Evolutionary conservation across 1,140 invertebrate species (phyloP).

Genomic region (Paramacrobiotus metropolitanus): DNA sequence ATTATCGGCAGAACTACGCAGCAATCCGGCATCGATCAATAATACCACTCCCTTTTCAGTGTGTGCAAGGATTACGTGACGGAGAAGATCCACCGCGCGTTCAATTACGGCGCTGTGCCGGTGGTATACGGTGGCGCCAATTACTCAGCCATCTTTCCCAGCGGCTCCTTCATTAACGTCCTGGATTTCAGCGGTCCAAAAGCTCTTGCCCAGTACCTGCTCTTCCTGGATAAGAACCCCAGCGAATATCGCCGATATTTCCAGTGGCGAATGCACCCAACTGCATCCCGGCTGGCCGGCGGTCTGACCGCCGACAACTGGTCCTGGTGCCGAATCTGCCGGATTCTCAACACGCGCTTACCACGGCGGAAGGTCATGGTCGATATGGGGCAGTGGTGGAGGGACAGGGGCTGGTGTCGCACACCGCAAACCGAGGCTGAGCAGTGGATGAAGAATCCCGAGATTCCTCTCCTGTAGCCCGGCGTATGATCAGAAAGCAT

Average conservation of each 20-base stretch:
- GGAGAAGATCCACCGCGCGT: no score
- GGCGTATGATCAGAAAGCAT: no score
- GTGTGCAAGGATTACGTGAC: no score
- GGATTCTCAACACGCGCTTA: not conserved
- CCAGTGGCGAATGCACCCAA: not conserved
- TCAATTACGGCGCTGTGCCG: not conserved
- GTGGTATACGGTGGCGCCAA: not conserved
- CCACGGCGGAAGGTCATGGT: not conserved
- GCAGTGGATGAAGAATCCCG: no score
- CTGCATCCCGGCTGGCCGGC: not conserved
- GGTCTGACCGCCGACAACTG: not conserved
- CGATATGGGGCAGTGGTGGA: not conserved
- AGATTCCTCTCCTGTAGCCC: no score
- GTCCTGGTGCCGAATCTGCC: not conserved
- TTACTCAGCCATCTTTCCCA: no score
- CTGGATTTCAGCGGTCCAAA: not conserved
- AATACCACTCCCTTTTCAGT: not conserved
- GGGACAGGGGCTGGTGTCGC: no score
- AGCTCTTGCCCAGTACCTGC: not conserved
- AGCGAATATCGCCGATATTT: not conserved
- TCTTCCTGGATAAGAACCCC: not conserved
- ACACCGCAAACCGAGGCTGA: no score
- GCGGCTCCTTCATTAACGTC: not conserved
- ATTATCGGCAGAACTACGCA: not conserved
- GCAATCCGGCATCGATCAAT: not conserved